Evolutionary conservation across 2,888 invertebrate species (phyloP).

Genomic region (Caradrina kadenii): DNA sequence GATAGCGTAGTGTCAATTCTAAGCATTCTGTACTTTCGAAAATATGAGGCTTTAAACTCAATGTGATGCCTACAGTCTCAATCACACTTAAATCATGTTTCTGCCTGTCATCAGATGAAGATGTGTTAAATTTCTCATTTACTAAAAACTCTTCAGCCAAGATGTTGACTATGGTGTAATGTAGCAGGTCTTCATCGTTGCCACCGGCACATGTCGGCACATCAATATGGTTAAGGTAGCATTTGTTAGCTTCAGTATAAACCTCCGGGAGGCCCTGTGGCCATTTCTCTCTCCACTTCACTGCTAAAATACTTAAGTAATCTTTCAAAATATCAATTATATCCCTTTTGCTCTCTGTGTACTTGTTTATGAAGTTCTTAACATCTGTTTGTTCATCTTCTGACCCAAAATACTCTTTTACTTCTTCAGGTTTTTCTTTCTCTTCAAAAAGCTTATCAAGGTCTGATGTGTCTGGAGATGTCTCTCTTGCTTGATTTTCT

Average conservation of each 20-base stretch:
- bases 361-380: conserved; percentile 91
- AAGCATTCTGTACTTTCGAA: conserved; percentile 79
- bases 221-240: conserved; percentile 86
- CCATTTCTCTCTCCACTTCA: conserved; percentile 92
- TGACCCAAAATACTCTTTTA: conserved; percentile 92
- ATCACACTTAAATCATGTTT: conserved; percentile 79
- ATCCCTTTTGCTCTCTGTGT: conserved; percentile 89
- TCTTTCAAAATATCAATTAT: conserved; percentile 91
- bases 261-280: conserved; percentile 90
- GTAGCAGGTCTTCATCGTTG: conserved; percentile 78
- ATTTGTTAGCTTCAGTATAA: conserved; percentile 91
- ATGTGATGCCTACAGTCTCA: conserved; percentile 81
- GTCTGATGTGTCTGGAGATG: conserved; percentile 92
- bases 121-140: conserved; percentile 78
- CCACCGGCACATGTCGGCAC: conserved; percentile 81
- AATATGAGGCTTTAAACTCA: conserved; percentile 81
- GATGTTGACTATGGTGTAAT: conserved; percentile 81
- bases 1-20: conserved; percentile 80
- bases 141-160: conserved; percentile 84
- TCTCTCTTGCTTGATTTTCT: conserved; percentile 86
- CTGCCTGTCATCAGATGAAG: conserved; percentile 71
- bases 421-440: conserved; percentile 74
- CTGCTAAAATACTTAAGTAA: conserved; percentile 90
- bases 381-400: conserved; percentile 92
- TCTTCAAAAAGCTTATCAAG: conserved; percentile 91